A percentile compares a stretch with the other conserved stretches of the same genome.
phyloP scores from a whole-genome alignment of 2,113 vertebrate genomes.

The Phyllostomus hastatus region DNA sequence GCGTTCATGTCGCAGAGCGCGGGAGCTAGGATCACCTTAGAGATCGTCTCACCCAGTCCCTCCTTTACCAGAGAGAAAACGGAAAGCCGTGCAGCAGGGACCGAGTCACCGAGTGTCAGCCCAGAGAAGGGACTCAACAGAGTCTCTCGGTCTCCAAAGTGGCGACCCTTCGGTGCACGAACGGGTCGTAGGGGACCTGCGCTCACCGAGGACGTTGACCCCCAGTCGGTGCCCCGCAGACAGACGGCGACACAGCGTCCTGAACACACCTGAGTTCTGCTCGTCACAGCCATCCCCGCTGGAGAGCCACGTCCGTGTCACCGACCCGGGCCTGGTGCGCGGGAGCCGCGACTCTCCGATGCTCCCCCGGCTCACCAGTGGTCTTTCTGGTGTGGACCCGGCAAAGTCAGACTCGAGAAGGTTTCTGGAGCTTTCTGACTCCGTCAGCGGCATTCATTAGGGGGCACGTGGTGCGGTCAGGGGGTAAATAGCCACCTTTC shows the following conservation, averaged over 20 bases:
- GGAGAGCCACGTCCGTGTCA: not conserved
- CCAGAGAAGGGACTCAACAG: not conserved
- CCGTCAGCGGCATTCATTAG: not conserved
- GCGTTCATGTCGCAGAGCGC: not conserved
- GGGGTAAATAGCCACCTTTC: not conserved
- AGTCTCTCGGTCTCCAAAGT: not conserved
- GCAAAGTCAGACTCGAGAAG: not conserved
- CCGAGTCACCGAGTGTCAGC: not conserved
- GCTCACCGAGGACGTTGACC: not conserved
- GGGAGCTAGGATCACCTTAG: not conserved
- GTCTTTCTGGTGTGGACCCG: not conserved
- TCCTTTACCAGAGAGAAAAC: not conserved
- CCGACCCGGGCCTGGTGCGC: not conserved
- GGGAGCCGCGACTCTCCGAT: not conserved
- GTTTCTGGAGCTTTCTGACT: not conserved
- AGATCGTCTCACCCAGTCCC: not conserved
- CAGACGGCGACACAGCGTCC: not conserved
- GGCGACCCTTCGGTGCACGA: not conserved
- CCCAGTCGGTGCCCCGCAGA: not conserved
- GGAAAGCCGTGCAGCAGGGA: not conserved
- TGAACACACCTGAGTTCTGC: not conserved
- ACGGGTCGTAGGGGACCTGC: not conserved
- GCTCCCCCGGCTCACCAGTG: not conserved
- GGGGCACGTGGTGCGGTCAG: not conserved
- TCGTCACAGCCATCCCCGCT: not conserved